Percentiles rank a stretch among this genome's conserved stretches.
phyloP scores from a whole-genome alignment of 2,797 vertebrate species.

The Sarcophilus harrisii region DNA sequence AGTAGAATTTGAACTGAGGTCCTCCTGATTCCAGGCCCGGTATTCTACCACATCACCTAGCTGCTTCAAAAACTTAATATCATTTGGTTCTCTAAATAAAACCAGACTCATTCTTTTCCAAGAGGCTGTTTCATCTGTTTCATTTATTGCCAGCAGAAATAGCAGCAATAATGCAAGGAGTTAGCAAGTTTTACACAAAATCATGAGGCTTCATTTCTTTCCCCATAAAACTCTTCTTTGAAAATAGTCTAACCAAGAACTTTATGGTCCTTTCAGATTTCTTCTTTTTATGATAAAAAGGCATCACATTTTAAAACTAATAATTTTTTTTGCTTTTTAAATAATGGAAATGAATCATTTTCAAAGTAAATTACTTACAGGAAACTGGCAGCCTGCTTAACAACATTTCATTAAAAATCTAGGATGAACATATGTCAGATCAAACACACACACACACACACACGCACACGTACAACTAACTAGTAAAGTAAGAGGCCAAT shows the following conservation, averaged over 20 bases:
- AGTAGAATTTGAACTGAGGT: not conserved
- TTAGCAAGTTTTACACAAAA: not conserved
- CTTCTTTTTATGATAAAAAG: not conserved
- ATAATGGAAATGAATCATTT: not conserved
- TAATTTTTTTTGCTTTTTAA: not conserved
- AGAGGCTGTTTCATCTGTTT: not conserved
- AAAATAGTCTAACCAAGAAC: not conserved
- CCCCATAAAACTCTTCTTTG: not conserved
- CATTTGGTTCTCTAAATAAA: not conserved
- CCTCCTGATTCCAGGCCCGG: not conserved
- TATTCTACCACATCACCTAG: not conserved
- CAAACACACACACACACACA: not conserved
- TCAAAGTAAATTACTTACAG: not conserved
- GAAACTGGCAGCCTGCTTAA: not conserved
- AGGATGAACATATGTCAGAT: slow-evolving; percentile 8
- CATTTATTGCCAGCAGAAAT: not conserved
- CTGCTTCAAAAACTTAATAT: not conserved
- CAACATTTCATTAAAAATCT: slow-evolving; percentile 1
- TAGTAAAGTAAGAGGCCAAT: not conserved
- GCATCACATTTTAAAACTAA: not conserved
- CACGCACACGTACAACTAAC: not conserved
- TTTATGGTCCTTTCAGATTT: not conserved
- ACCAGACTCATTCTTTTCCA: not conserved
- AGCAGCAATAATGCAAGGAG: not conserved
- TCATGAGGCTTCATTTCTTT: not conserved